Percentiles rank a stretch among this genome's conserved stretches.
phyloP scores from a whole-genome alignment of 2,888 invertebrate species.

The Bellardia pandia region DNA sequence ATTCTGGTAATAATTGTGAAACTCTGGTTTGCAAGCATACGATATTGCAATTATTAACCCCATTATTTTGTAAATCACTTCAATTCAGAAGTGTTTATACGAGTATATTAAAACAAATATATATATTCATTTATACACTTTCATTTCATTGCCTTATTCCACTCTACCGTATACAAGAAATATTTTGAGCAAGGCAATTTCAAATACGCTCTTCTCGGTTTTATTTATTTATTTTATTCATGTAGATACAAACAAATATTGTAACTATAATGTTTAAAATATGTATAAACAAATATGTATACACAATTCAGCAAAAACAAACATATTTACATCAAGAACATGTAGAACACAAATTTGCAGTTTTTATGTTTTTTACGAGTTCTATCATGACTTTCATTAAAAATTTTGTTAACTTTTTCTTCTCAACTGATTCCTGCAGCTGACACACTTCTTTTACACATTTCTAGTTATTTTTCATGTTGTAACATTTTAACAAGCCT shows the following conservation, averaged over 20 bases:
- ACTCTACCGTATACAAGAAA: no score
- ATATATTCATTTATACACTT: no score
- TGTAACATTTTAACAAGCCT: slow-evolving; percentile 21
- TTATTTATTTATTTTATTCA: neutral
- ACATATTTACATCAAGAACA: neutral
- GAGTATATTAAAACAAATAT: no score
- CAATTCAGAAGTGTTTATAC: no score
- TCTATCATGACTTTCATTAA: neutral
- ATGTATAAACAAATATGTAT: neutral
- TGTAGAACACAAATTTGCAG: neutral
- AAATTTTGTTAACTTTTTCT: neutral
- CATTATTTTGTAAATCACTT: no score
- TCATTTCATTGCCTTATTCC: no score
- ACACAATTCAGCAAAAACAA: neutral
- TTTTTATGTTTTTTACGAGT: neutral
- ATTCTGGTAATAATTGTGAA: no score
- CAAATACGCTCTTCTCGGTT: no score
- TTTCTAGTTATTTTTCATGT: slow-evolving; percentile 1
- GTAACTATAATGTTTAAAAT: neutral
- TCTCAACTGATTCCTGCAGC: neutral
- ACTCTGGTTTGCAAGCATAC: no score
- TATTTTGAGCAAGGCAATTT: no score
- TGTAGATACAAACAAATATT: neutral
- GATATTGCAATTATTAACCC: no score
- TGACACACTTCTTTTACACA: neutral